Evolutionary conservation across 2,888 invertebrate species (phyloP).

Genomic region (Tortrix viridana): DNA sequence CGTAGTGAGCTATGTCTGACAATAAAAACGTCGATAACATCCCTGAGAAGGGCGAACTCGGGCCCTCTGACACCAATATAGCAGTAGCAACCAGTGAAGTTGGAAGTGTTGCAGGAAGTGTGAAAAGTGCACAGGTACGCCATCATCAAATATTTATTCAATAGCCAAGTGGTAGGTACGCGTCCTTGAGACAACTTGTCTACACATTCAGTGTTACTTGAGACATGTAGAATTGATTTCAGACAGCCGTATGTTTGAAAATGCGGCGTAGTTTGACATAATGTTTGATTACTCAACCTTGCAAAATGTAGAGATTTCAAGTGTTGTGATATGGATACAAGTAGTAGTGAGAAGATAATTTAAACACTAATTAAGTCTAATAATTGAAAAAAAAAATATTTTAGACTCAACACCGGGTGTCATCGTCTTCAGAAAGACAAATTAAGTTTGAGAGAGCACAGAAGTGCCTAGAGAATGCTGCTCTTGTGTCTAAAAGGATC

Average conservation of each 20-base stretch:
- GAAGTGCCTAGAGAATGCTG: constrained; percentile 80
- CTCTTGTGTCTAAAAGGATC: constrained; percentile 77
- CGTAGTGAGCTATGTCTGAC: constrained; percentile 72
- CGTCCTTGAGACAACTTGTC: constrained; percentile 32
- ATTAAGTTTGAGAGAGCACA: constrained; percentile 78
- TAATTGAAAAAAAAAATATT: constrained; percentile 22
- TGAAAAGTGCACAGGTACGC: constrained; percentile 68
- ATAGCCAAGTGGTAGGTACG: neutral
- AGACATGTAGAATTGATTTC: constrained; percentile 13
- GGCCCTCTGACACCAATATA: constrained; percentile 64
- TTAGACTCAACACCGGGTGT: constrained; percentile 57
- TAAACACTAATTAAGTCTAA: neutral
- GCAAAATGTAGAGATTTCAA: neutral
- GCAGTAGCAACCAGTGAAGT: constrained; percentile 64
- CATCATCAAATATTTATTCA: constrained; percentile 26
- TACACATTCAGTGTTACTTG: constrained; percentile 16
- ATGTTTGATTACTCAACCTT: constrained; percentile 6
- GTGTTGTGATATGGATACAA: too few species aligned
- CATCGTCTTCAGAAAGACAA: constrained; percentile 73
- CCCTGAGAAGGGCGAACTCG: constrained; percentile 64
- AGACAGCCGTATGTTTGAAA: constrained; percentile 26
- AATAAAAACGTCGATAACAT: constrained; percentile 70
- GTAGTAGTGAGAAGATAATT: too few species aligned
- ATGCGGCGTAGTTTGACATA: constrained; percentile 38
- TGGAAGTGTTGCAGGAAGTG: constrained; percentile 67